Evolutionary conservation across 2,888 invertebrate genomes (phyloP).

Genomic region (Sesia apiformis): DNA sequence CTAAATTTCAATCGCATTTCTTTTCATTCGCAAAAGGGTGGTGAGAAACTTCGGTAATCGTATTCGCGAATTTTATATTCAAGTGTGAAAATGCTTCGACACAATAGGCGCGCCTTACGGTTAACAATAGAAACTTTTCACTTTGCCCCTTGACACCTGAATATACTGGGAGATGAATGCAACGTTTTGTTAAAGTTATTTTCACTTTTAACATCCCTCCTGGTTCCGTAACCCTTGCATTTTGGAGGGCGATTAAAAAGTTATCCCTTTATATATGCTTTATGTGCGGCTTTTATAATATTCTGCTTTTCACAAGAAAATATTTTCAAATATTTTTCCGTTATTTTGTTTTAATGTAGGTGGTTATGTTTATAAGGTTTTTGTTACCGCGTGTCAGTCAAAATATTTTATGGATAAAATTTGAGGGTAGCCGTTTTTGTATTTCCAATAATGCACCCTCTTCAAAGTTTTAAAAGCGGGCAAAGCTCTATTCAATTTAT

Average conservation of each 20-base stretch:
- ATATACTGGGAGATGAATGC: conserved; percentile 41
- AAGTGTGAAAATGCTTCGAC: conserved; percentile 36
- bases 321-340: too few species aligned
- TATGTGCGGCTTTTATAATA: too few species aligned
- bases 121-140: conserved; percentile 47
- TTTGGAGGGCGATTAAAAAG: conserved; percentile 47
- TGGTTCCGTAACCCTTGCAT: conserved; percentile 28
- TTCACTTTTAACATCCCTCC: conserved; percentile 23
- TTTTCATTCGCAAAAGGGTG: conserved; percentile 4
- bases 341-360: too few species aligned
- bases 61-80: conserved; percentile 18
- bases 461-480: too few species aligned
- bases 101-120: conserved; percentile 27
- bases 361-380: too few species aligned
- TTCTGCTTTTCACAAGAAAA: too few species aligned
- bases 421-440: too few species aligned
- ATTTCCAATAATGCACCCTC: too few species aligned
- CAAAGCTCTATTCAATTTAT: too few species aligned
- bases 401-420: too few species aligned
- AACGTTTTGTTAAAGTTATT: conserved; percentile 21
- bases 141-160: conserved; percentile 46
- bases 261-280: conserved; percentile 12
- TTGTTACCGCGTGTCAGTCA: too few species aligned
- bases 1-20: conserved; percentile 34
- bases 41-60: conserved; percentile 14